These are phyloP conservation scores for Scortum barcoo DNA, from an alignment of 2,113 vertebrate species.

Conservation along the genomic window DNA sequence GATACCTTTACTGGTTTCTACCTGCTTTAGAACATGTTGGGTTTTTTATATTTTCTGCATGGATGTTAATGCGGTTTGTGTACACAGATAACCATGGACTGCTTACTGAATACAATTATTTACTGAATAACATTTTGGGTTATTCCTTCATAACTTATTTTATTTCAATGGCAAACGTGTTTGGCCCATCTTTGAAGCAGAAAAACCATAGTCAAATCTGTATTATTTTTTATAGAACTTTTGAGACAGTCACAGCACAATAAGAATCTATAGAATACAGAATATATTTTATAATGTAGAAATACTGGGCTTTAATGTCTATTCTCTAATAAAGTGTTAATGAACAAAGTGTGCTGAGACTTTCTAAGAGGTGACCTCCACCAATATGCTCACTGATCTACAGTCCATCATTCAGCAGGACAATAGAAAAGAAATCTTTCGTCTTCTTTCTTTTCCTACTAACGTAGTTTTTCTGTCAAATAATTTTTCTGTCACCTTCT, in stretches of 20 bases:
- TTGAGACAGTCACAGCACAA: conserved; percentile 88
- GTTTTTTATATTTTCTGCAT: conserved; percentile 72
- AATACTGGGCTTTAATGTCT: conserved; percentile 7
- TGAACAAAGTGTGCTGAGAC: conserved; percentile 76
- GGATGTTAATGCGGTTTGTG: conserved; percentile 58
- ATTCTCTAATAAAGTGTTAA: background rate
- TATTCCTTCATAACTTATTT: conserved; percentile 18
- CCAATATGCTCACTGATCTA: conserved; percentile 26
- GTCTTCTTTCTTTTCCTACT: conserved; percentile 42
- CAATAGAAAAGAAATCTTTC: conserved; percentile 41
- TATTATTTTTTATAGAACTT: conserved; percentile 60
- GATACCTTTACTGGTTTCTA: conserved; percentile 8
- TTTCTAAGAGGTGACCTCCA: conserved; percentile 64
- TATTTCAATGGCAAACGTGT: conserved; percentile 60
- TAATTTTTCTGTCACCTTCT: conserved; percentile 45
- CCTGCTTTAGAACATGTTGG: conserved; percentile 4
- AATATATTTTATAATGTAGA: background rate
- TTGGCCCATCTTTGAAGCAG: conserved; percentile 43
- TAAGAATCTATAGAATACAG: no score
- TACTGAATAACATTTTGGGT: conserved; percentile 7
- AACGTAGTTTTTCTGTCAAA: conserved; percentile 56
- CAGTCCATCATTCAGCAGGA: conserved; percentile 49
- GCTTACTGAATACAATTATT: conserved; percentile 32
- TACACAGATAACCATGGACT: conserved; percentile 38
- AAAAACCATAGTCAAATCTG: conserved; percentile 39